A percentile compares a stretch with the other conserved stretches of the same genome.
These are phyloP conservation scores for Eumerus sabulonum DNA, from an alignment of 2,888 invertebrate species.

Conservation along the genomic window DNA sequence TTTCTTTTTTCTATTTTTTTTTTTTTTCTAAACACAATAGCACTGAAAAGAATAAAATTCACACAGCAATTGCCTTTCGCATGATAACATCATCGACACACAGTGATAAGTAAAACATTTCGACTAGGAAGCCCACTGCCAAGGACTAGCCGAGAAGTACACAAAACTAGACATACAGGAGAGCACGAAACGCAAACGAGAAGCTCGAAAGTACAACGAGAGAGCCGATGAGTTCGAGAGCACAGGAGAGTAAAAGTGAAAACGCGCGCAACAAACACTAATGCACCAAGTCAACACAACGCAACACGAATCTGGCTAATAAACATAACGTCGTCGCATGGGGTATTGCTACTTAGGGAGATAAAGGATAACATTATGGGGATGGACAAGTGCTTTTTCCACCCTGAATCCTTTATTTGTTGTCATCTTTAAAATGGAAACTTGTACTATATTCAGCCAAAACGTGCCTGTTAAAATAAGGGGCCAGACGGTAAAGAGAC, in stretches of 20 bases:
- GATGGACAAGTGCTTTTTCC: not conserved
- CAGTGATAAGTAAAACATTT: slow-evolving; percentile 53
- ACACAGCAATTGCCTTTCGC: slow-evolving; percentile 41
- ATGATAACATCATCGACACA: slow-evolving; percentile 55
- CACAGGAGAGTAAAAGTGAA: slow-evolving; percentile 17
- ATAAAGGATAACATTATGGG: not conserved
- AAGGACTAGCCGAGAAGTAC: slow-evolving; percentile 30
- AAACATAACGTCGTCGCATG: slow-evolving; percentile 39
- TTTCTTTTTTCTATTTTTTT: not conserved
- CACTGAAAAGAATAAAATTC: slow-evolving; percentile 25
- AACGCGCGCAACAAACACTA: slow-evolving; percentile 42
- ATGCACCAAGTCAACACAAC: slow-evolving; percentile 5
- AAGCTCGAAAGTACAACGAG: slow-evolving; percentile 3
- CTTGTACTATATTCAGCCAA: slow-evolving; percentile 38
- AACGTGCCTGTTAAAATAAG: slow-evolving; percentile 12
- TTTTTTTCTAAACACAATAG: slow-evolving; percentile 21
- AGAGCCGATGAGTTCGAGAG: not conserved
- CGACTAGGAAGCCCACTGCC: slow-evolving; percentile 47
- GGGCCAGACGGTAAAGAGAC: slow-evolving; percentile 1
- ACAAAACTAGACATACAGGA: slow-evolving; percentile 12
- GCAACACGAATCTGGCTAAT: slow-evolving; percentile 53
- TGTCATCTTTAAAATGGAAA: not conserved
- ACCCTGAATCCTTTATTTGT: not conserved
- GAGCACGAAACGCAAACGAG: slow-evolving; percentile 2
- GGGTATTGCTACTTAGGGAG: slow-evolving; percentile 31